phyloP scores from a whole-genome alignment of 2,888 invertebrate species.

The Xestia ashworthii region DNA sequence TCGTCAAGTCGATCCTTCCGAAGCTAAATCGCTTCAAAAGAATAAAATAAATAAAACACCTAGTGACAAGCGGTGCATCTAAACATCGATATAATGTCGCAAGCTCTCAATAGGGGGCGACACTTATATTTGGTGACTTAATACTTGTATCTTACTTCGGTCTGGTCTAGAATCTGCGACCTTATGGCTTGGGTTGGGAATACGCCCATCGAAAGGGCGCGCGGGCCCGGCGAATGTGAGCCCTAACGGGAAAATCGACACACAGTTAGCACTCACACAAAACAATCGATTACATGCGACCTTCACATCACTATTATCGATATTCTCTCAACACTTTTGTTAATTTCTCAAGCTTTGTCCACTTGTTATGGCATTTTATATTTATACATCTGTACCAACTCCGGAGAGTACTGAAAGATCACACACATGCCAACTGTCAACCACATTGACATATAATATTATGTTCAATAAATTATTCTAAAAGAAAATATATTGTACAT shows the following conservation, averaged over 20 bases:
- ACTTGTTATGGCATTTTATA: constrained; percentile 74
- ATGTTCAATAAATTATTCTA: constrained; percentile 62
- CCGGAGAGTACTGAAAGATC: constrained; percentile 64
- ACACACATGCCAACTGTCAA: constrained; percentile 82
- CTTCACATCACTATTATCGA: constrained; percentile 79
- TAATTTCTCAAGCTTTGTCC: constrained; percentile 82
- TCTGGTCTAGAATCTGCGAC: constrained; percentile 96
- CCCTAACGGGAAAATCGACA: constrained; percentile 93
- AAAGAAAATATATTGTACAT: constrained; percentile 72
- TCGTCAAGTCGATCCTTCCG: constrained; percentile 49
- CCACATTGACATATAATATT: constrained; percentile 61
- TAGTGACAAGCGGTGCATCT: constrained; percentile 90
- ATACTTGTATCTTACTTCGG: constrained; percentile 95
- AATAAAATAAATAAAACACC: constrained; percentile 81
- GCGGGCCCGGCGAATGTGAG: constrained; percentile 97
- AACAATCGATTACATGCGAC: constrained; percentile 86
- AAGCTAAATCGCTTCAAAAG: constrained; percentile 64
- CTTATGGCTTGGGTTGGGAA: constrained; percentile 97
- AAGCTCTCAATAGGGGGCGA: constrained; percentile 85
- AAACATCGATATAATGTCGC: constrained; percentile 88
- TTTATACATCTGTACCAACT: constrained; percentile 65
- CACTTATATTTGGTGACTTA: constrained; percentile 79
- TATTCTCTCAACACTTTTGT: constrained; percentile 73
- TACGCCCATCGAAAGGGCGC: constrained; percentile 97
- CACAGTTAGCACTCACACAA: constrained; percentile 92